Percentiles rank a stretch among this genome's conserved stretches.
Conservation (phyloP, 1,140 invertebrate species). For the Drosophila albomicans region DNA sequence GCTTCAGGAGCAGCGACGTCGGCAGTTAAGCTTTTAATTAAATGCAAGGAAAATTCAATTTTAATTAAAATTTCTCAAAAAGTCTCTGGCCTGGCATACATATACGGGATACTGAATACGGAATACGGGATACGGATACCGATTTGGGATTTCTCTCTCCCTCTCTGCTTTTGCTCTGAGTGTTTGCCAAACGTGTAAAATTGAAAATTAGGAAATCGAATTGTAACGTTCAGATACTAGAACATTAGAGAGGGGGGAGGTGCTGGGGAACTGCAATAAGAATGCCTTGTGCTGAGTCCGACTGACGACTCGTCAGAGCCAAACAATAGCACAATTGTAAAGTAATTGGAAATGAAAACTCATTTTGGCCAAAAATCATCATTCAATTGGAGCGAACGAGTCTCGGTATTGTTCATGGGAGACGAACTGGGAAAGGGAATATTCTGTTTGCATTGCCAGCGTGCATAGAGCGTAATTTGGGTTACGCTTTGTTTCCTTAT, state of each 20-base stretch:
- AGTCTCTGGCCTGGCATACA: constrained; percentile 65
- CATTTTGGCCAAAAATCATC: constrained; percentile 64
- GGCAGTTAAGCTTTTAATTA: constrained; percentile 80
- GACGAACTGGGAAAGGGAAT: background rate
- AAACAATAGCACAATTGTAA: constrained; percentile 77
- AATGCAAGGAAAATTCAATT: constrained; percentile 83
- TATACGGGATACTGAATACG: constrained; percentile 43
- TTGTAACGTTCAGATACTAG: constrained; percentile 55
- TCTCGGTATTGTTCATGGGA: background rate
- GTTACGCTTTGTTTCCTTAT: constrained; percentile 11
- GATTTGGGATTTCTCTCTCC: constrained; percentile 34
- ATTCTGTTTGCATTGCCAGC: background rate
- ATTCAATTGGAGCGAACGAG: constrained; percentile 7
- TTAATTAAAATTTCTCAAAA: constrained; percentile 82
- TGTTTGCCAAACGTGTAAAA: constrained; percentile 83
- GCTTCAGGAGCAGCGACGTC: constrained; percentile 32
- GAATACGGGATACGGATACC: constrained; percentile 34
- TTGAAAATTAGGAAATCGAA: constrained; percentile 83
- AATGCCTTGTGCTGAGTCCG: background rate
- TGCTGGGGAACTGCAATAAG: constrained; percentile 2
- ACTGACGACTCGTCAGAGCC: constrained; percentile 20
- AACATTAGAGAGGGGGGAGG: background rate
- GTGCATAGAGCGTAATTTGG: constrained; percentile 35
- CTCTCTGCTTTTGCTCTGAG: constrained; percentile 23
- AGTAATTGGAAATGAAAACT: constrained; percentile 82